Conservation (phyloP, 2,113 vertebrate genomes). For the Coregonus clupeaformis region DNA sequence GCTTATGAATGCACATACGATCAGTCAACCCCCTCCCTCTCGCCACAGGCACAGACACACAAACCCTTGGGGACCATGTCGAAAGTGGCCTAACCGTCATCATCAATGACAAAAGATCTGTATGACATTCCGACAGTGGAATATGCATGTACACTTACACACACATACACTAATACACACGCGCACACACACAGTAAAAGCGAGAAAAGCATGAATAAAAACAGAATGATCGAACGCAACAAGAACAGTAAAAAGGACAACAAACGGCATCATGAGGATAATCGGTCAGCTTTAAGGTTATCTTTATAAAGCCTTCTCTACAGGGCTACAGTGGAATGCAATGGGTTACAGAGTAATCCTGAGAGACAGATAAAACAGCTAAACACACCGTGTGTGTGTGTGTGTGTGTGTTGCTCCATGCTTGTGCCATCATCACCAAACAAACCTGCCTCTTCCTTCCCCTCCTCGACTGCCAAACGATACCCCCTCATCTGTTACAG, state of each 20-base stretch:
- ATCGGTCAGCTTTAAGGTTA: slow-evolving; percentile 38
- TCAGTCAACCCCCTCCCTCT: not conserved
- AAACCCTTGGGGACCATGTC: not conserved
- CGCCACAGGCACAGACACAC: not conserved
- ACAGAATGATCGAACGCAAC: slow-evolving; percentile 22
- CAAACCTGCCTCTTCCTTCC: slow-evolving; percentile 67
- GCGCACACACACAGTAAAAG: not conserved
- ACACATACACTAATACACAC: slow-evolving; percentile 20
- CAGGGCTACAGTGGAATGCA: slow-evolving; percentile 64
- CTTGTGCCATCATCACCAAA: slow-evolving; percentile 57
- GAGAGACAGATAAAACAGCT: slow-evolving; percentile 51
- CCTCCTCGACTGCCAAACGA: slow-evolving; percentile 69
- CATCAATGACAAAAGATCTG: not conserved
- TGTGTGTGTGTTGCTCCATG: slow-evolving; percentile 56
- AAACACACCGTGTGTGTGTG: slow-evolving; percentile 18
- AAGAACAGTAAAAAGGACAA: slow-evolving; percentile 28
- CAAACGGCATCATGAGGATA: slow-evolving; percentile 51
- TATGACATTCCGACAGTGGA: not conserved
- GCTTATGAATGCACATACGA: not conserved
- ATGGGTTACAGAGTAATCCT: slow-evolving; percentile 69
- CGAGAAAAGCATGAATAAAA: not conserved
- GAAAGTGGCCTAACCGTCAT: not conserved
- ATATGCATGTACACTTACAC: slow-evolving; percentile 17
- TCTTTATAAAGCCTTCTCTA: slow-evolving; percentile 47
- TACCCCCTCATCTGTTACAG: slow-evolving; percentile 68